Percentiles rank a stretch among this genome's conserved stretches.
Conservation (phyloP, 2,888 invertebrate genomes). For the Ornithoptera alexandrae region DNA sequence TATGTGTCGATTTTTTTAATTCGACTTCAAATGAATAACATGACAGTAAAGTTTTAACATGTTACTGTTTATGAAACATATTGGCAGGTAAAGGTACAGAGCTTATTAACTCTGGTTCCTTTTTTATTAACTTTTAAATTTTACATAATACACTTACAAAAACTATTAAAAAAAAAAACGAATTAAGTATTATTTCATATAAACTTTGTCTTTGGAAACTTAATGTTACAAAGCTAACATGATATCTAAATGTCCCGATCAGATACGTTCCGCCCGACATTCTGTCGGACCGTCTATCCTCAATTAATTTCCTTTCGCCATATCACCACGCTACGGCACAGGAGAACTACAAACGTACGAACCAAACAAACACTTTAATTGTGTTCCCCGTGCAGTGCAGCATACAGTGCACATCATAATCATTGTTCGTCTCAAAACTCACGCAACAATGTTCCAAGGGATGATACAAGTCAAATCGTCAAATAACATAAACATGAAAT, state of each 20-base stretch:
- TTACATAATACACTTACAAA: no score
- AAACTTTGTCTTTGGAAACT: neutral
- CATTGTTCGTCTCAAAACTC: no score
- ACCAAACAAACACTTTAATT: constrained; percentile 8
- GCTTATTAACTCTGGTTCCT: no score
- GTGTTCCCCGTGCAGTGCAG: neutral
- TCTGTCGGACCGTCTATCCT: constrained; percentile 27
- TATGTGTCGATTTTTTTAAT: no score
- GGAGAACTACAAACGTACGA: constrained; percentile 15
- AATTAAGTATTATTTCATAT: neutral
- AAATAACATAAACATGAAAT: no score
- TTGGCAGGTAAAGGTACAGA: no score
- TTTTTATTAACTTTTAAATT: no score
- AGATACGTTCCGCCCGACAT: constrained; percentile 23
- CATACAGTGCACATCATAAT: neutral
- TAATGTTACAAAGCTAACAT: neutral
- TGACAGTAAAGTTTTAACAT: no score
- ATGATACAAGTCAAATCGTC: no score
- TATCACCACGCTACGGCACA: neutral
- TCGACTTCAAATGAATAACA: no score
- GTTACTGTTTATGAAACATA: no score
- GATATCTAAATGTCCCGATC: neutral
- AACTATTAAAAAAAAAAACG: neutral
- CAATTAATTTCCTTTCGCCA: constrained; percentile 34
- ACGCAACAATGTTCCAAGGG: no score